Percentiles rank a stretch among this genome's conserved stretches.
phyloP scores from a whole-genome alignment of 92 coral and sea anemone species.

The Parazoanthus darwini region DNA sequence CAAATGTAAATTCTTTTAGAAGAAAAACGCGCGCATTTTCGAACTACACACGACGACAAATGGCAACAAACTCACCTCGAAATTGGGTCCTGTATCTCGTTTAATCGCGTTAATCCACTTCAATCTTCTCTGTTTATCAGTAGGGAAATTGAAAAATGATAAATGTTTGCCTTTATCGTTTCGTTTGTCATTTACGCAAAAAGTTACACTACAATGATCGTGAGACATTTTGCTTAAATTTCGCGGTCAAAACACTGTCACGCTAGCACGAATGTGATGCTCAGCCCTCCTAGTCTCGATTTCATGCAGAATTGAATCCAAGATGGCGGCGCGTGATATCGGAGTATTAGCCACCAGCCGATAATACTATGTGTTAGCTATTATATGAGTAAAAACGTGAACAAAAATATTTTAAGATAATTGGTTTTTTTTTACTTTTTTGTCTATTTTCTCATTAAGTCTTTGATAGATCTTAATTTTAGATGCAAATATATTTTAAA shows the following conservation, averaged over 20 bases:
- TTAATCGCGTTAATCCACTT: constrained; percentile 23
- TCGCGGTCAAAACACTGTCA: constrained; percentile 30
- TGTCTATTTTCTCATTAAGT: too few relatives aligned
- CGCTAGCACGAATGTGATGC: constrained; percentile 29
- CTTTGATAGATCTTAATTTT: too few relatives aligned
- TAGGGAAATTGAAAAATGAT: constrained; percentile 28
- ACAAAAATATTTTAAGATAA: too few relatives aligned
- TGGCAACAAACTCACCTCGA: constrained; percentile 34
- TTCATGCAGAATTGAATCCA: constrained; percentile 35
- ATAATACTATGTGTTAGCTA: too few relatives aligned
- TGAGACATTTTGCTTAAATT: constrained; percentile 25
- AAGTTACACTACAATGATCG: constrained; percentile 30
- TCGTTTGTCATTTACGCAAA: constrained; percentile 20
- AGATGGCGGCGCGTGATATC: constrained; percentile 32
- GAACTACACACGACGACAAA: constrained; percentile 27
- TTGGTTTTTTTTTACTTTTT: too few relatives aligned
- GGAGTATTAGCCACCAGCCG: not conserved
- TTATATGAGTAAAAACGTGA: too few relatives aligned
- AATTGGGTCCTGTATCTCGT: constrained; percentile 33
- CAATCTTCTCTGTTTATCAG: constrained; percentile 27
- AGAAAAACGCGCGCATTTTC: constrained; percentile 30
- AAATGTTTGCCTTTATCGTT: constrained; percentile 23
- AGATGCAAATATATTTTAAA: too few relatives aligned
- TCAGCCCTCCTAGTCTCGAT: constrained; percentile 37
- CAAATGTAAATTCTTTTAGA: constrained; percentile 30